Percentiles rank a stretch among this genome's conserved stretches.
phyloP scores from a whole-genome alignment of 2,888 invertebrate species.

The Lysandra bellargus region DNA sequence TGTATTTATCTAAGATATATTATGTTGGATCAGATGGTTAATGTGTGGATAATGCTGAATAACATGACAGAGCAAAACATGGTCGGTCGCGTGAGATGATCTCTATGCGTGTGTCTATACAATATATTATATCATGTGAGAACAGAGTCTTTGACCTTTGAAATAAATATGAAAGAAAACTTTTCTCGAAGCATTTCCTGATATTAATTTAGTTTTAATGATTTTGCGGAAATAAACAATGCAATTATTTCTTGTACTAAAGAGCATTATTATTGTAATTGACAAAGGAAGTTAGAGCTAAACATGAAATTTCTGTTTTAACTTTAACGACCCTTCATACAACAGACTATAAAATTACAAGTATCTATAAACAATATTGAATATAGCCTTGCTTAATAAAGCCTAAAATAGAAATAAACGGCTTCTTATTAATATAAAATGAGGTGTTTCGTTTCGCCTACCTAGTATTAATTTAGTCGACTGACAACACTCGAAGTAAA shows the following conservation, averaged over 20 bases:
- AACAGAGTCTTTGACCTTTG: constrained; percentile 22
- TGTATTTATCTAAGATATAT: neutral
- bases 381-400: neutral
- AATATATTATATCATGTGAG: constrained; percentile 19
- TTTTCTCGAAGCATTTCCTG: neutral
- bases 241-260: neutral
- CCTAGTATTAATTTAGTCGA: neutral
- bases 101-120: constrained; percentile 21
- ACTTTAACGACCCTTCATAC: no score
- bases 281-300: neutral
- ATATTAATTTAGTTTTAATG: neutral
- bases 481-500: neutral
- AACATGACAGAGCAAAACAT: neutral
- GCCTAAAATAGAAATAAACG: neutral
- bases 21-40: constrained; percentile 9
- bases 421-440: neutral
- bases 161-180: constrained; percentile 7
- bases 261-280: neutral
- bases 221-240: neutral
- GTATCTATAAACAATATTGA: neutral
- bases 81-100: constrained; percentile 10
- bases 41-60: constrained; percentile 1
- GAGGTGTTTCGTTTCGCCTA: constrained; percentile 2
- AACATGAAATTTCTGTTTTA: neutral
- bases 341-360: neutral